phyloP scores from a whole-genome alignment of 2,113 vertebrate species.

The Patagioenas fasciata region DNA sequence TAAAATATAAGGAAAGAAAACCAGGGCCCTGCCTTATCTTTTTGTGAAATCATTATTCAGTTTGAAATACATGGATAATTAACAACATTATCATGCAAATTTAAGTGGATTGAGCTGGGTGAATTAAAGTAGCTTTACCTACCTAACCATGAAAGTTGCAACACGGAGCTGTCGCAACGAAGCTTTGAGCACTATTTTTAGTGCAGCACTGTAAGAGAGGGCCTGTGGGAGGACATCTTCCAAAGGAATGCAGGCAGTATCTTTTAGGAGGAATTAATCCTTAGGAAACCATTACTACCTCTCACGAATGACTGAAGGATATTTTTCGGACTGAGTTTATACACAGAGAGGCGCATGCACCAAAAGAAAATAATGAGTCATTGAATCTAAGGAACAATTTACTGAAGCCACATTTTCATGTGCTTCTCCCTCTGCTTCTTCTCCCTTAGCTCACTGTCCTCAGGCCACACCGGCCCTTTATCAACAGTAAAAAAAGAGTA shows the following conservation, averaged over 20 bases:
- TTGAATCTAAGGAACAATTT: neutral
- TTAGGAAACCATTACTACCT: slow-evolving; percentile 12
- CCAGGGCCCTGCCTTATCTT: slow-evolving; percentile 23
- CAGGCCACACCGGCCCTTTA: neutral
- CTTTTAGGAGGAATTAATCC: slow-evolving; percentile 37
- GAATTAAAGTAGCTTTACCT: slow-evolving; percentile 49
- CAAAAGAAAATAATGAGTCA: neutral
- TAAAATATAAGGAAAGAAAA: slow-evolving; percentile 1
- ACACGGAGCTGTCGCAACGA: neutral
- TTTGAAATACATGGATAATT: slow-evolving; percentile 55
- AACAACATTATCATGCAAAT: slow-evolving; percentile 61
- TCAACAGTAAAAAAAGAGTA: neutral
- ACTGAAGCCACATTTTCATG: neutral
- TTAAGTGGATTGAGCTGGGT: slow-evolving; percentile 15
- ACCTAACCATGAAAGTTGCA: slow-evolving; percentile 40
- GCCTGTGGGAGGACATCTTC: slow-evolving; percentile 48
- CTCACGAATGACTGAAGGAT: neutral
- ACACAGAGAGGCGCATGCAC: neutral
- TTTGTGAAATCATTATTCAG: slow-evolving; percentile 32
- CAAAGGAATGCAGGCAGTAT: neutral
- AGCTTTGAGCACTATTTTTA: slow-evolving; percentile 46
- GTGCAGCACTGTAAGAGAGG: neutral
- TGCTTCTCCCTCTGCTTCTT: neutral
- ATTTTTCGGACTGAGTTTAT: slow-evolving; percentile 28
- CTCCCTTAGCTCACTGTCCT: neutral